Conservation (phyloP, 2,888 invertebrate genomes). For the Holacanthella duospinosa region DNA sequence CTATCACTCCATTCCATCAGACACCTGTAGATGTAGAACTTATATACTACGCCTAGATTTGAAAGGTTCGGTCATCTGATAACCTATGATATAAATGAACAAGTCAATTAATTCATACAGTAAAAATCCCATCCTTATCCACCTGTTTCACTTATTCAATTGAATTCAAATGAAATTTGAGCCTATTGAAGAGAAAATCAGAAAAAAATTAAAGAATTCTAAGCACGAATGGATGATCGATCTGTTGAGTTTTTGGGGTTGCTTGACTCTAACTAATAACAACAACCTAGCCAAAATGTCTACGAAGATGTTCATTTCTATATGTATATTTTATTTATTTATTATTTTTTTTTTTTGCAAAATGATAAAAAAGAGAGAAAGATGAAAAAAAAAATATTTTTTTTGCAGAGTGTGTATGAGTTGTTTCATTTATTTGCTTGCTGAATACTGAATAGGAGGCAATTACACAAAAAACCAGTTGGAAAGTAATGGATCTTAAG, state of each 20-base stretch:
- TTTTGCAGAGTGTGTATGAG: neutral
- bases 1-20: neutral
- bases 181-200: neutral
- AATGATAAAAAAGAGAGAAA: neutral
- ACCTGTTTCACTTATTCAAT: neutral
- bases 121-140: neutral
- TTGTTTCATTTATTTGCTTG: neutral
- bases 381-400: too few relatives aligned
- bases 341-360: too few relatives aligned
- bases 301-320: neutral
- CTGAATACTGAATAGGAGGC: neutral
- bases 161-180: neutral
- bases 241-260: too few relatives aligned
- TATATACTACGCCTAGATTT: neutral
- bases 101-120: neutral
- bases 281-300: neutral
- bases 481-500: neutral
- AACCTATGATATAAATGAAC: neutral
- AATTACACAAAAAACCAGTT: neutral
- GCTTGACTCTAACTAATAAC: neutral
- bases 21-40: too few relatives aligned
- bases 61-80: neutral
- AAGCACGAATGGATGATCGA: neutral
- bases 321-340: too few relatives aligned
- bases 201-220: neutral